Conservation (phyloP, 2,888 invertebrate genomes). For the Lasioglossum oenotherae region DNA sequence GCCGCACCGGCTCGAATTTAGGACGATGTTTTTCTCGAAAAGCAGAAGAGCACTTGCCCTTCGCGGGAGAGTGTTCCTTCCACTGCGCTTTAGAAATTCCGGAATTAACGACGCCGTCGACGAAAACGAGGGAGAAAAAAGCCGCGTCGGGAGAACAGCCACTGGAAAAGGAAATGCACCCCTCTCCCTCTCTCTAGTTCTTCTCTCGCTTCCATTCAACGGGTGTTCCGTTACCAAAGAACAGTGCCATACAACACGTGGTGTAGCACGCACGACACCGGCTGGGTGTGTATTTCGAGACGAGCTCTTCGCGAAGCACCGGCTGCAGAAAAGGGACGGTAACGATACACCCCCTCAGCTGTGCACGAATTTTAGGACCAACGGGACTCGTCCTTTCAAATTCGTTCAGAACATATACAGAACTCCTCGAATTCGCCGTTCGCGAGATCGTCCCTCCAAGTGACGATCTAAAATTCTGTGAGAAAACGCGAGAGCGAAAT, state of each 20-base stretch:
- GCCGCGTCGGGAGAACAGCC: conserved; percentile 4
- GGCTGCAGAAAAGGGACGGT: conserved; percentile 33
- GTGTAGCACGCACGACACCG: conserved; percentile 50
- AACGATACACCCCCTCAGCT: conserved; percentile 34
- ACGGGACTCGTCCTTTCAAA: background rate
- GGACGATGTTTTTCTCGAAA: conserved; percentile 30
- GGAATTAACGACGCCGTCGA: conserved; percentile 40
- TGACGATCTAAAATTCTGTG: background rate
- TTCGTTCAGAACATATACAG: background rate
- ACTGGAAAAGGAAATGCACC: conserved; percentile 50
- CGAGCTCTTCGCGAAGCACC: conserved; percentile 54
- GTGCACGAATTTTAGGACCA: background rate
- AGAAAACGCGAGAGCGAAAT: background rate
- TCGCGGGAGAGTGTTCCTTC: conserved; percentile 19
- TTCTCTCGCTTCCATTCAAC: conserved; percentile 54
- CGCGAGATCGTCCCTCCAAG: background rate
- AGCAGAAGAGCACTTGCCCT: conserved; percentile 42
- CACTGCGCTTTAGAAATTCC: conserved; percentile 41
- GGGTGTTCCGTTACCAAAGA: conserved; percentile 65
- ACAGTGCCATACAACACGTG: conserved; percentile 54
- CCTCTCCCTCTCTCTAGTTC: background rate
- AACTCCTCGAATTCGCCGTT: background rate
- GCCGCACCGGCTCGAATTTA: conserved; percentile 25
- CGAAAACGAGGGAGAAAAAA: background rate
- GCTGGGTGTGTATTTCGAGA: conserved; percentile 62